Conservation (phyloP, 30 jellyfish, hydroid and myxozoan genomes). For the Pseudorhiza aurosa region DNA sequence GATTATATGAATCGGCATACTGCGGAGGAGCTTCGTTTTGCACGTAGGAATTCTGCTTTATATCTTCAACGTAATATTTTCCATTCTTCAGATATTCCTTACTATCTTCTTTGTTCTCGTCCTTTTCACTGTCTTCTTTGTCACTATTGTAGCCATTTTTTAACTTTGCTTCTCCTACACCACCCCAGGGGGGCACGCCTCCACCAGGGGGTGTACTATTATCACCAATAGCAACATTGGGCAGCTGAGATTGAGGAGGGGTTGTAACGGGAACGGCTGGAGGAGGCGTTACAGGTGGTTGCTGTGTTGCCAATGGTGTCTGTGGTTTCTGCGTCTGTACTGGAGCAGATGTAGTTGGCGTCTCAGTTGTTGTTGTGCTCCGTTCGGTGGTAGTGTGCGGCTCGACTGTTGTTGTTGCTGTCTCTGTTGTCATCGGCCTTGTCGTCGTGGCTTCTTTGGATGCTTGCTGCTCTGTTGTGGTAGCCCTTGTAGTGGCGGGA, state of each 20-base stretch:
- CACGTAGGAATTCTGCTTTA: slow-evolving; percentile 15
- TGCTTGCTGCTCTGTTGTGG: slow-evolving; percentile 11
- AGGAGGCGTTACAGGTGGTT: slow-evolving; percentile 50
- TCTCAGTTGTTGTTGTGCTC: slow-evolving; percentile 31
- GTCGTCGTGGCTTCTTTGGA: slow-evolving; percentile 20
- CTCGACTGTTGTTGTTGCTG: slow-evolving; percentile 7
- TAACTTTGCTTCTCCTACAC: neutral
- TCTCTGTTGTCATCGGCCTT: slow-evolving; percentile 22
- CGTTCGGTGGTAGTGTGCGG: slow-evolving; percentile 23
- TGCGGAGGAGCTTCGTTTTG: neutral
- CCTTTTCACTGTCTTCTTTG: slow-evolving; percentile 18
- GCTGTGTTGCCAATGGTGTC: slow-evolving; percentile 30
- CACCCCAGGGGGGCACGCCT: slow-evolving; percentile 46
- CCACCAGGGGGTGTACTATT: slow-evolving; percentile 1
- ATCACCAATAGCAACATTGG: slow-evolving; percentile 30
- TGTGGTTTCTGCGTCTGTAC: neutral
- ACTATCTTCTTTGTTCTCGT: slow-evolving; percentile 4
- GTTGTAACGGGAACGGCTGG: slow-evolving; percentile 54
- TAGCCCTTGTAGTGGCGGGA: neutral
- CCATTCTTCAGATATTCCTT: slow-evolving; percentile 17
- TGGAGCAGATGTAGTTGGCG: slow-evolving; percentile 17
- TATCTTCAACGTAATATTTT: slow-evolving; percentile 34
- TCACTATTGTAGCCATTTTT: slow-evolving; percentile 4
- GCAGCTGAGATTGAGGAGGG: slow-evolving; percentile 58
- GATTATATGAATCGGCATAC: neutral